A percentile compares a stretch with the other conserved stretches of the same genome.
Evolutionary conservation across 2,888 invertebrate genomes (phyloP).

Genomic region (Eupithecia pulchellata): DNA sequence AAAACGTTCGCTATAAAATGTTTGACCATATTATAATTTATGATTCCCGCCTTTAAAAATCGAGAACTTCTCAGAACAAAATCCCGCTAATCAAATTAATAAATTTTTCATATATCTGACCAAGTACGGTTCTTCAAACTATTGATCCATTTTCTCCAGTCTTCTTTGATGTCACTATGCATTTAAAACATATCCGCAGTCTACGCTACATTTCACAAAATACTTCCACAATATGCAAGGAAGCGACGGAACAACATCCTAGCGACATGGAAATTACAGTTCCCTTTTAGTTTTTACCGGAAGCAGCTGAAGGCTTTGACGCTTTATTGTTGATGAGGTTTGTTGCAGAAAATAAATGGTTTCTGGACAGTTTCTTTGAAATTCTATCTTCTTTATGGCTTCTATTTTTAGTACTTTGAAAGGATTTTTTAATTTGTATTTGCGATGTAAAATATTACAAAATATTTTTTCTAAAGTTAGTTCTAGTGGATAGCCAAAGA

Average conservation of each 20-base stretch:
- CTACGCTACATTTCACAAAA: conserved; percentile 1
- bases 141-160: too few species aligned
- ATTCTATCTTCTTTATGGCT: background rate
- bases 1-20: too few species aligned
- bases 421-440: background rate
- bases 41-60: too few species aligned
- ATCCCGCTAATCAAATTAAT: too few species aligned
- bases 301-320: conserved; percentile 6
- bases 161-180: too few species aligned
- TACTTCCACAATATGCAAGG: conserved; percentile 2
- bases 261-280: conserved; percentile 21
- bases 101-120: too few species aligned
- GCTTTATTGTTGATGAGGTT: conserved; percentile 10
- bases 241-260: conserved; percentile 2
- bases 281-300: conserved; percentile 6
- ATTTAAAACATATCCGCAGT: background rate
- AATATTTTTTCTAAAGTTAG: too few species aligned
- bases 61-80: too few species aligned
- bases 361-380: background rate
- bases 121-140: too few species aligned
- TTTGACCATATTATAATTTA: too few species aligned
- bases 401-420: background rate
- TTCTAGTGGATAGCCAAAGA: too few species aligned
- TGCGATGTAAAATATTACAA: too few species aligned
- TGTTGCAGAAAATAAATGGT: background rate